phyloP scores from a whole-genome alignment of 92 coral and sea anemone species.

The Siderastrea radians region DNA sequence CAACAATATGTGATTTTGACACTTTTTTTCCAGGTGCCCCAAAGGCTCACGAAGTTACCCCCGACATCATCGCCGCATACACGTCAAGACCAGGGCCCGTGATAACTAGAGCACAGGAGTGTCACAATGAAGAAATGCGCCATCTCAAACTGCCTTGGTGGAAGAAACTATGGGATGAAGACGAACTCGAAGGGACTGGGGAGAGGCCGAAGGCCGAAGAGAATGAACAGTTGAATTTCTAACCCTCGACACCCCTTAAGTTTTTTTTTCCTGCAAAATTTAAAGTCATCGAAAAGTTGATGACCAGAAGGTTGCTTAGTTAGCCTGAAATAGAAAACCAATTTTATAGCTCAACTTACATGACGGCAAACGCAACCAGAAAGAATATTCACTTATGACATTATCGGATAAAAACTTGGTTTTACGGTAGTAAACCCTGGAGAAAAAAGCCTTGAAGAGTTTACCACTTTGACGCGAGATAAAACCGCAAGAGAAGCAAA shows the following conservation, averaged over 20 bases:
- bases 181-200: conserved; percentile 44
- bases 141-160: conserved; percentile 91
- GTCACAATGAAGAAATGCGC: conserved; percentile 87
- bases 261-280: background rate
- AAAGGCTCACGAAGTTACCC: conserved; percentile 69
- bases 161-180: conserved; percentile 92
- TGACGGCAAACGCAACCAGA: too few relatives aligned
- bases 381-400: too few relatives aligned
- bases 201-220: conserved; percentile 19
- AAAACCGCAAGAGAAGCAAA: too few relatives aligned
- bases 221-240: conserved; percentile 71
- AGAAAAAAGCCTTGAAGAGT: too few relatives aligned
- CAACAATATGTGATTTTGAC: background rate
- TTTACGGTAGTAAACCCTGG: too few relatives aligned
- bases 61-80: conserved; percentile 74
- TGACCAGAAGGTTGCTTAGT: too few relatives aligned
- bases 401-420: too few relatives aligned
- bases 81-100: conserved; percentile 91
- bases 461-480: too few relatives aligned
- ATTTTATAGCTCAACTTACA: too few relatives aligned
- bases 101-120: conserved; percentile 88
- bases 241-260: background rate
- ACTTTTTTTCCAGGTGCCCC: conserved; percentile 78
- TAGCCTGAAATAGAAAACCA: too few relatives aligned
- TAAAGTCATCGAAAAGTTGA: too few relatives aligned